phyloP scores from a whole-genome alignment of 2,113 vertebrate genomes.

The Neolamprologus devosi region DNA sequence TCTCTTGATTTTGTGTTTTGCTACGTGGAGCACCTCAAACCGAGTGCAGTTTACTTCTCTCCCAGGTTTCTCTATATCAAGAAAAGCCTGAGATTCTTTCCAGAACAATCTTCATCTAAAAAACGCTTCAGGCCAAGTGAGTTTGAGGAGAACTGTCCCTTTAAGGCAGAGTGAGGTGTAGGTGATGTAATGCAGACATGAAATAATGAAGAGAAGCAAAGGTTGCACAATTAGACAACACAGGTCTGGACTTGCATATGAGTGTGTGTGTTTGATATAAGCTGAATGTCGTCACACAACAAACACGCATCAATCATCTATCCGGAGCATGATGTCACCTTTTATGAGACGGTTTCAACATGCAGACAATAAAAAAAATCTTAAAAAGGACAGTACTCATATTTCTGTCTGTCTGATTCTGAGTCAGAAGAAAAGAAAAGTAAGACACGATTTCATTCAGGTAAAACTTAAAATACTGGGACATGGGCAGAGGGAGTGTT shows the following conservation, averaged over 20 bases:
- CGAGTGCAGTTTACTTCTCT: not conserved
- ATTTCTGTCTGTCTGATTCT: not conserved
- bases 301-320: not conserved
- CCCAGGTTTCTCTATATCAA: not conserved
- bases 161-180: not conserved
- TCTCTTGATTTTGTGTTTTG: not conserved
- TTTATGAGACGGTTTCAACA: not conserved
- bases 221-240: not conserved
- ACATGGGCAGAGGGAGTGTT: not conserved
- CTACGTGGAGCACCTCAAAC: not conserved
- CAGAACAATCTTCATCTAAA: not conserved
- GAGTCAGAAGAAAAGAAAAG: not conserved
- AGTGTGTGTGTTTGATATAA: not conserved
- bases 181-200: not conserved
- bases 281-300: not conserved
- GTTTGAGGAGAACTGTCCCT: not conserved
- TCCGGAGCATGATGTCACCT: not conserved
- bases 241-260: not conserved
- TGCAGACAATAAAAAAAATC: not conserved
- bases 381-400: not conserved
- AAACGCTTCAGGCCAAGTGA: not conserved
- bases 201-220: not conserved
- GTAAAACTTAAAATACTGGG: not conserved
- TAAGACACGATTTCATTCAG: not conserved
- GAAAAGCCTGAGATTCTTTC: not conserved